Evolutionary conservation across 2,888 invertebrate genomes (phyloP).

Genomic region (Melitaea athalia): DNA sequence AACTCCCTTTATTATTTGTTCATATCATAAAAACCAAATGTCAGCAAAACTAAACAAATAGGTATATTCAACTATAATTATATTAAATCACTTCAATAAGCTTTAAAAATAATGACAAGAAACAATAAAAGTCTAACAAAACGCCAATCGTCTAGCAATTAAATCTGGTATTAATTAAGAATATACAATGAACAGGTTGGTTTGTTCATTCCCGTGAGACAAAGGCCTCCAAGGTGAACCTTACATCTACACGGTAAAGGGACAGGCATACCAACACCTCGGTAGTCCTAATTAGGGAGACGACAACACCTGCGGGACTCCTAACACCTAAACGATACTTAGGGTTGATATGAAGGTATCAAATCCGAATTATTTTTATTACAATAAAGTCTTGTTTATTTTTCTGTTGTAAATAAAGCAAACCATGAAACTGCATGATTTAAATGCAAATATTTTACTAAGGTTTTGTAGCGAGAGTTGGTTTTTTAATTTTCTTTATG

Average conservation of each 20-base stretch:
- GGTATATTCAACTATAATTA: too few species aligned
- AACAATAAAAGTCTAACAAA: conserved; percentile 8
- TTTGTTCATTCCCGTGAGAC: conserved; percentile 44
- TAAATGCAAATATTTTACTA: too few species aligned
- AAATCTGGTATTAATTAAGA: conserved; percentile 36
- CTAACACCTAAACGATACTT: conserved; percentile 56
- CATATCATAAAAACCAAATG: too few species aligned
- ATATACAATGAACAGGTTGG: conserved; percentile 33
- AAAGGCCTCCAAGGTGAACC: conserved; percentile 42
- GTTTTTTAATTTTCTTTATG: too few species aligned
- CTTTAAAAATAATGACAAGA: not conserved
- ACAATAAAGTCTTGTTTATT: too few species aligned
- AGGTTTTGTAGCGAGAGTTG: too few species aligned
- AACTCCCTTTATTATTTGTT: too few species aligned
- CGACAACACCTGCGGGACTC: conserved; percentile 65
- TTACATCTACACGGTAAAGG: conserved; percentile 65
- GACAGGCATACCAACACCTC: conserved; percentile 77
- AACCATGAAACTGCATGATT: too few species aligned
- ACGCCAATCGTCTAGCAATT: conserved; percentile 18
- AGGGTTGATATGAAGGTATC: conserved; percentile 56
- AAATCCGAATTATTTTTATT: too few species aligned
- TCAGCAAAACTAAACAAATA: too few species aligned
- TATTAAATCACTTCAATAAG: too few species aligned
- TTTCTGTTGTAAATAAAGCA: too few species aligned
- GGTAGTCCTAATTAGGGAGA: conserved; percentile 72